Conservation (phyloP, 2,113 vertebrate species). For the Nothocercus nigrocapillus region DNA sequence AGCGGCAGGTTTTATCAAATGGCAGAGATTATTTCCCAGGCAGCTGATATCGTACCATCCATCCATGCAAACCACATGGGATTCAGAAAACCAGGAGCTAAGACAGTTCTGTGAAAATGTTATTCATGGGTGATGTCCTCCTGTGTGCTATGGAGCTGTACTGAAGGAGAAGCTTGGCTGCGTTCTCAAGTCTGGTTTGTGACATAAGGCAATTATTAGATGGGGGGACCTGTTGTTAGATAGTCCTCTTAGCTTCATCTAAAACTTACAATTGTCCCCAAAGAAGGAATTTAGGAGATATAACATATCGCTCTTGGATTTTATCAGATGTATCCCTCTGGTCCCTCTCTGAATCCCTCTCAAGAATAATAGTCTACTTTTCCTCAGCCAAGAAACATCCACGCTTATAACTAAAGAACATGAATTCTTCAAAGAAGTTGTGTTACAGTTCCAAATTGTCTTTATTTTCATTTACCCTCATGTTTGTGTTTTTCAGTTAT, state of each 20-base stretch:
- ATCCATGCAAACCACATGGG: neutral
- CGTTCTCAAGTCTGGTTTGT: neutral
- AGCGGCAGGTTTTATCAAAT: neutral
- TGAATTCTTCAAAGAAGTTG: neutral
- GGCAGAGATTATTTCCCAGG: neutral
- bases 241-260: neutral
- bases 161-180: neutral
- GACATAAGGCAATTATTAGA: neutral
- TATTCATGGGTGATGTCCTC: fast-evolving
- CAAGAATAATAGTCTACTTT: neutral
- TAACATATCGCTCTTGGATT: neutral
- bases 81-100: neutral
- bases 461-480: neutral
- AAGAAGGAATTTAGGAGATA: neutral
- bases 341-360: neutral
- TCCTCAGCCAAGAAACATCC: neutral
- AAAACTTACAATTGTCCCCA: neutral
- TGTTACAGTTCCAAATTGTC: neutral
- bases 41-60: neutral
- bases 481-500: constrained; percentile 48
- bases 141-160: fast-evolving
- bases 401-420: neutral
- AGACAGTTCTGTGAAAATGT: neutral
- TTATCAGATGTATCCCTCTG: neutral
- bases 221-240: neutral